These are phyloP conservation scores for Panagrolaimus sp. DNA, from an alignment of 1,140 invertebrate species.

Conservation along the genomic window DNA sequence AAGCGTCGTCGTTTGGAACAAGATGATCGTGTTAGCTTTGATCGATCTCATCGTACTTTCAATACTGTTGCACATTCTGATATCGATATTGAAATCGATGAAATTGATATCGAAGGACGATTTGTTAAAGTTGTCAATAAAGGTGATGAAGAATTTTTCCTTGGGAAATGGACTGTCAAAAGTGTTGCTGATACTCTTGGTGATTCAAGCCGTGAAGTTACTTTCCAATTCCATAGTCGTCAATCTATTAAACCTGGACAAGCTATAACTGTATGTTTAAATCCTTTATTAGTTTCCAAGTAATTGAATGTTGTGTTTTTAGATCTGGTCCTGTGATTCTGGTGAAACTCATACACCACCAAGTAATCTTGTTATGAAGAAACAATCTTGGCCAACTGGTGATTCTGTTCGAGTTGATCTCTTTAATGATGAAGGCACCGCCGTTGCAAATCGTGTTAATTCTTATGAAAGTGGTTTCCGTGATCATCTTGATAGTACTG, in stretches of 20 bases:
- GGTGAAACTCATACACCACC: constrained; percentile 35
- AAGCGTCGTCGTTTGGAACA: constrained; percentile 42
- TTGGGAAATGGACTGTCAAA: constrained; percentile 40
- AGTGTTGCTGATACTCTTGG: constrained; percentile 34
- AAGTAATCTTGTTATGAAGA: constrained; percentile 40
- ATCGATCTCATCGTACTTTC: constrained; percentile 21
- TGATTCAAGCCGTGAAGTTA: too few relatives aligned
- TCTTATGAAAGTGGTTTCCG: constrained; percentile 20
- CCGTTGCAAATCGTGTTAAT: constrained; percentile 28
- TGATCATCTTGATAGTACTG: not conserved
- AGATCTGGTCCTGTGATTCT: constrained; percentile 38
- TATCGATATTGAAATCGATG: constrained; percentile 43
- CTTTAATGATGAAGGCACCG: constrained; percentile 23
- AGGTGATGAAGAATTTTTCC: constrained; percentile 44
- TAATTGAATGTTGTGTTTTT: constrained; percentile 7
- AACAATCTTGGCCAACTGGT: constrained; percentile 44
- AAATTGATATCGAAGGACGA: constrained; percentile 48
- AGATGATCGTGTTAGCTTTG: constrained; percentile 30
- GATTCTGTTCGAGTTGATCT: constrained; percentile 32
- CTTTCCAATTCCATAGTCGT: constrained; percentile 48
- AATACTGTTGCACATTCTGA: constrained; percentile 35
- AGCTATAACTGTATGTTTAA: constrained; percentile 36
- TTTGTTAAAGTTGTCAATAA: constrained; percentile 49
- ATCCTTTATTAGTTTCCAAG: not conserved
- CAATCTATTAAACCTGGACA: constrained; percentile 40